Conservation (phyloP, 2,113 vertebrate genomes). For the Equus przewalskii region DNA sequence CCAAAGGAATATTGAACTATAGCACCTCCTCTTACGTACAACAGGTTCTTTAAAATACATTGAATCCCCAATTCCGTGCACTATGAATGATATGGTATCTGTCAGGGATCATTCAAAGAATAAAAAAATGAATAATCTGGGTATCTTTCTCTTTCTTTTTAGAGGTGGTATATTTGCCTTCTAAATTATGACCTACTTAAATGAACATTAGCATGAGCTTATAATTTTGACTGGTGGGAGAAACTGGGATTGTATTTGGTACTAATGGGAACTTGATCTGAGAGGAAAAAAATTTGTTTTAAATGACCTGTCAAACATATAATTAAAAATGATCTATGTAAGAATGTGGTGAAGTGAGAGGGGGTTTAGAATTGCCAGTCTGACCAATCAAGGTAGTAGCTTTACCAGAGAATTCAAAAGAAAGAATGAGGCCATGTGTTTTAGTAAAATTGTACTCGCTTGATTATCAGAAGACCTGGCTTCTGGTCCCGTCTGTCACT, state of each 20-base stretch:
- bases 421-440: not conserved
- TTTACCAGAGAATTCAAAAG: conserved; percentile 11
- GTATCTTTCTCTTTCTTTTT: conserved; percentile 38
- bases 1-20: conserved; percentile 8
- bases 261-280: conserved; percentile 4
- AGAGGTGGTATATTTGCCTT: conserved; percentile 17
- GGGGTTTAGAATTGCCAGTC: not conserved
- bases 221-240: conserved; percentile 14
- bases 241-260: conserved; percentile 43
- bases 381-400: not conserved
- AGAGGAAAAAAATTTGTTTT: conserved; percentile 5
- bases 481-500: not conserved
- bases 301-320: conserved; percentile 28
- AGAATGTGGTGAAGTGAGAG: not conserved
- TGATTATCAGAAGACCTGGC: not conserved
- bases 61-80: not conserved
- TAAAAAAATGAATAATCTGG: conserved; percentile 55
- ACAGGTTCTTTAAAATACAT: conserved; percentile 3
- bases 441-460: not conserved
- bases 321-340: conserved; percentile 40
- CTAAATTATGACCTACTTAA: conserved; percentile 2
- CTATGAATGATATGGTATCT: not conserved
- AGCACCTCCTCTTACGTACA: not conserved
- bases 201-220: conserved; percentile 59
- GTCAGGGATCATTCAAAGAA: conserved; percentile 1